Percentiles rank a stretch among this genome's conserved stretches.
Conservation (phyloP, 1,140 invertebrate species). For the Drosophila pruinosa region DNA sequence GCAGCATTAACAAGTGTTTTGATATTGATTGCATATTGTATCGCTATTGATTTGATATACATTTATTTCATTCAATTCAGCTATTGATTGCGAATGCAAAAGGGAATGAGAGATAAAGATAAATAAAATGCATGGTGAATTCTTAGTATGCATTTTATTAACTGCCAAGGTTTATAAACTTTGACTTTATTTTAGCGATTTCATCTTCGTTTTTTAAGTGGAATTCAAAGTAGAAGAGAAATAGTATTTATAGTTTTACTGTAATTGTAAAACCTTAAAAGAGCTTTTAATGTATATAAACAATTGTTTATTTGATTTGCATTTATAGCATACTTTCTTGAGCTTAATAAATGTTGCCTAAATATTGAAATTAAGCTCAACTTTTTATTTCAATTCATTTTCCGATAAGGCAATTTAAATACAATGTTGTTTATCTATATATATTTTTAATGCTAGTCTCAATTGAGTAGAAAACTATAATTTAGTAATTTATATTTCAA, state of each 20-base stretch:
- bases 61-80: not conserved
- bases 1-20: not conserved
- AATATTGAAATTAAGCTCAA: too few species aligned
- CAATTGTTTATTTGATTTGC: not conserved
- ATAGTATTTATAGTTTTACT: too few species aligned
- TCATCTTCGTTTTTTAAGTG: too few species aligned
- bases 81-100: not conserved
- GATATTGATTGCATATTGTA: not conserved
- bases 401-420: too few species aligned
- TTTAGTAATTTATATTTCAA: not conserved
- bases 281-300: not conserved
- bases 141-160: not conserved
- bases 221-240: too few species aligned
- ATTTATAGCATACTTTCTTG: constrained; percentile 31
- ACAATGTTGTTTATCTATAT: not conserved
- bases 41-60: not conserved
- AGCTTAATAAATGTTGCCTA: not conserved
- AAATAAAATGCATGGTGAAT: not conserved
- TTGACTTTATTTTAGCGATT: too few species aligned
- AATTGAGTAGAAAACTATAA: too few species aligned
- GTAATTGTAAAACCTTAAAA: too few species aligned
- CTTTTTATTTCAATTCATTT: too few species aligned
- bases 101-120: too few species aligned
- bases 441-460: too few species aligned
- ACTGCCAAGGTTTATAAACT: too few species aligned